Evolutionary conservation across 1,140 invertebrate genomes (phyloP), one percentile per base, ranked within the genome.

Genomic region (Heliconius eleuchia): DNA sequence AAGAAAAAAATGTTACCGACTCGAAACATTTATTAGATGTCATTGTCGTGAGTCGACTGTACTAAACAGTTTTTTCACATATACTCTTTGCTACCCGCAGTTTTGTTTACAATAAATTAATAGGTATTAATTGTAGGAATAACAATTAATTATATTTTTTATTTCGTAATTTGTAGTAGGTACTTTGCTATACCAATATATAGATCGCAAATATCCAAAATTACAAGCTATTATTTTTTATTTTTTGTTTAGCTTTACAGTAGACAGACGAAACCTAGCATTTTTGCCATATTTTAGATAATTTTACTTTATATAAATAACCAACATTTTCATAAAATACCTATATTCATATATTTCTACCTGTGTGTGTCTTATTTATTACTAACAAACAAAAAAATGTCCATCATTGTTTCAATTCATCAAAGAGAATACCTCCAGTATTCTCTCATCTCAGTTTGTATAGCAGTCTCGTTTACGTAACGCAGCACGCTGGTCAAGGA

Each of bases 401-500:
- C 23, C 4, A 13, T 27, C 60, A 30, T 27, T 27, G 60, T 27
- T 66, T 30, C 23, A 66, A 66, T 27, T 66, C 27, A 66, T 27
- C 60, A 66, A 66, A 5, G 27, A 30, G 23, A 37, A 37, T 37
- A 37, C 34, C 34, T 37, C 34, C 34, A 37, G 60, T 30, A 27
- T 66, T 30, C 27, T 23, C 57, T 66, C 55, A 57, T 57, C 9
- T 66, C 60, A 16, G 60, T 30, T 30, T 27, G 27, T 30, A 66
- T 66, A 27, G 23, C 60, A 30, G 60, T 66, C 60, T 66, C 60
- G 60, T 66, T 27, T 66, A 30, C 27, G 60, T 30, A 13, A 30
- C 23, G 60, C 13, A 66, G 60, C 60, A 23, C 80, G 82, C 79
- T 80, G 81, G 74, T 82, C 82, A 82, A 82, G 80, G 84, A 83